Percentiles rank a stretch among this genome's conserved stretches.
These are phyloP conservation scores for Gymnodraco acuticeps DNA, from an alignment of 2,797 vertebrate genomes.

Conservation along the genomic window DNA sequence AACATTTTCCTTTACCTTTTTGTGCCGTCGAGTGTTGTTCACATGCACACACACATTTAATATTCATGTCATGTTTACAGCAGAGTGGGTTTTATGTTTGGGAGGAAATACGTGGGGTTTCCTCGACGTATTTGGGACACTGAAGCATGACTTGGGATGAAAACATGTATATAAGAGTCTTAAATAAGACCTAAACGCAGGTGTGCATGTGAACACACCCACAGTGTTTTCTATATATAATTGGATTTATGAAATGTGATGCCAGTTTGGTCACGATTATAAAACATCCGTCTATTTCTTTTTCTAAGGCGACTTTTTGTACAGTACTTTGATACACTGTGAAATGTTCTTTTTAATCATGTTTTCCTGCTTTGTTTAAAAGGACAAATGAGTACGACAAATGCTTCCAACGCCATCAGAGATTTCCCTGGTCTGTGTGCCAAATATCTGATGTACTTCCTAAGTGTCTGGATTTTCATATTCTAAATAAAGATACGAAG, in stretches of 20 bases:
- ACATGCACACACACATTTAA: slow-evolving; percentile 28
- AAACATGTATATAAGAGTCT: slow-evolving; percentile 35
- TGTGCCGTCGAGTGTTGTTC: slow-evolving; percentile 26
- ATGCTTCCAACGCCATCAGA: slow-evolving; percentile 56
- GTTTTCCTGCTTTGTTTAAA: slow-evolving; percentile 22
- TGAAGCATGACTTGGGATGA: slow-evolving; percentile 1
- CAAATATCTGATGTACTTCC: slow-evolving; percentile 52
- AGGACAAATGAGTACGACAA: slow-evolving; percentile 20
- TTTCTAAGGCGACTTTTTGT: slow-evolving; percentile 73
- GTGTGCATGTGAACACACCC: slow-evolving; percentile 46
- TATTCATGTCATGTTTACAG: slow-evolving; percentile 18
- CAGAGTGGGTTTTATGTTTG: neutral
- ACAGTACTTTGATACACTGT: slow-evolving; percentile 82
- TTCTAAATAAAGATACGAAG: slow-evolving; percentile 70
- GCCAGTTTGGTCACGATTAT: slow-evolving; percentile 40
- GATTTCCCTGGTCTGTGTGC: slow-evolving; percentile 50
- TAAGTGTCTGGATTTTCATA: slow-evolving; percentile 42
- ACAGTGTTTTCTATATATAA: slow-evolving; percentile 29
- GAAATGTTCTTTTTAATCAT: slow-evolving; percentile 61
- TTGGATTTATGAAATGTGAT: slow-evolving; percentile 42
- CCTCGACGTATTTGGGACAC: slow-evolving; percentile 25
- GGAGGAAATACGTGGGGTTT: neutral
- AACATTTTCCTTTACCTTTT: neutral
- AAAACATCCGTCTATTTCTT: slow-evolving; percentile 37
- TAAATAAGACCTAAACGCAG: neutral